These are phyloP conservation scores for Leptocoma aspasia DNA, from an alignment of 2,113 vertebrate genomes.

Conservation along the genomic window DNA sequence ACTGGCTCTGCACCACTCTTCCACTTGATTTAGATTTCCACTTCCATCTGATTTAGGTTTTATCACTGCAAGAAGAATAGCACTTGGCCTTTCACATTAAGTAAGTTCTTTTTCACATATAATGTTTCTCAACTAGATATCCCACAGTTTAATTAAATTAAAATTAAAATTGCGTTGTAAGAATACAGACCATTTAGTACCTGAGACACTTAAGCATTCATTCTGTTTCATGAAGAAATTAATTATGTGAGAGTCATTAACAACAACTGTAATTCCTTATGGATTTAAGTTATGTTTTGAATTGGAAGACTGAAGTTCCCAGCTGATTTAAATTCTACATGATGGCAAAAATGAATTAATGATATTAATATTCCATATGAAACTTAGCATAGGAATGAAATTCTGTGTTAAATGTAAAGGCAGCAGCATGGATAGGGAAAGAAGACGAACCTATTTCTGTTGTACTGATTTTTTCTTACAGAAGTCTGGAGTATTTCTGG, in stretches of 20 bases:
- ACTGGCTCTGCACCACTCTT: background rate
- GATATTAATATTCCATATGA: background rate
- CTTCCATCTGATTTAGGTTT: conserved; percentile 6
- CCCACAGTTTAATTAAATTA: conserved; percentile 44
- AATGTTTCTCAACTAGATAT: background rate
- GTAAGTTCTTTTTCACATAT: background rate
- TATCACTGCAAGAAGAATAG: conserved; percentile 8
- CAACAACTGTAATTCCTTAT: background rate
- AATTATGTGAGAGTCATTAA: conserved; percentile 17
- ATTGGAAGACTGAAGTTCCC: background rate
- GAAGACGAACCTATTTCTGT: background rate
- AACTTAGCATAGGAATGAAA: background rate
- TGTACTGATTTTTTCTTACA: background rate
- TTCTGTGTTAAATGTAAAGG: background rate
- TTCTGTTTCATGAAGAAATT: conserved; percentile 10
- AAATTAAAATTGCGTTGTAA: background rate
- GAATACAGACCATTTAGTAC: conserved; percentile 32
- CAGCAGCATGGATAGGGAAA: background rate
- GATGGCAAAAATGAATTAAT: background rate
- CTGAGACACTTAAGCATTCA: background rate
- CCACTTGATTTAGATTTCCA: conserved; percentile 3
- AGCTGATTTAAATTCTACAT: background rate
- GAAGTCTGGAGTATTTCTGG: background rate
- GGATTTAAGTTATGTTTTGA: background rate
- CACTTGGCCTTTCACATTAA: background rate